Evolutionary conservation across 2,888 invertebrate species (phyloP).

Genomic region (Dromius quadrimaculatus): DNA sequence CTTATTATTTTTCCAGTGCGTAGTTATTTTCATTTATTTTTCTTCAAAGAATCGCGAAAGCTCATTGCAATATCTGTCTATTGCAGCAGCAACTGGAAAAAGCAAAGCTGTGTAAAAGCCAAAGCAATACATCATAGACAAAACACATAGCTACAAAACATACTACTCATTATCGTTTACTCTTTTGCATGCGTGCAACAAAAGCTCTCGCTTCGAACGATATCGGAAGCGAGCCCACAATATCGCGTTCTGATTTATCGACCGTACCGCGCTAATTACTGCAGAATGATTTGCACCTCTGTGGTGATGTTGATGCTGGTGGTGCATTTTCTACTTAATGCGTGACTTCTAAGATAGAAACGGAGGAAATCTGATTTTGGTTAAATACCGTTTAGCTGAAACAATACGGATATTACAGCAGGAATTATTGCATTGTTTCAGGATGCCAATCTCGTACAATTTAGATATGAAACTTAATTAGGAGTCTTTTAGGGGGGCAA

Average conservation of each 20-base stretch:
- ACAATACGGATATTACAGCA: slow-evolving; percentile 16
- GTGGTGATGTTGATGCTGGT: slow-evolving; percentile 24
- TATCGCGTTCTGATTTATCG: slow-evolving; percentile 48
- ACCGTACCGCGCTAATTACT: slow-evolving; percentile 34
- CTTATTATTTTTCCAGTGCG: no score
- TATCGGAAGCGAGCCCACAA: slow-evolving; percentile 36
- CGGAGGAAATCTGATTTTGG: slow-evolving; percentile 19
- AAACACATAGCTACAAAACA: background rate
- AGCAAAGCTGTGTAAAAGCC: no score
- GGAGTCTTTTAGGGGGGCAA: no score
- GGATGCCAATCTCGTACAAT: slow-evolving; percentile 9
- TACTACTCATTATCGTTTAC: slow-evolving; percentile 15
- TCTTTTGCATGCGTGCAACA: slow-evolving; percentile 26
- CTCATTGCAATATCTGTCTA: no score
- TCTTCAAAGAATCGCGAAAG: no score
- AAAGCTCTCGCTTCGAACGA: slow-evolving; percentile 33
- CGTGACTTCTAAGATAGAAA: slow-evolving; percentile 21
- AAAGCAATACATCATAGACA: slow-evolving; percentile 3
- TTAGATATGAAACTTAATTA: no score
- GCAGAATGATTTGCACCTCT: slow-evolving; percentile 46
- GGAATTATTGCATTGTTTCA: slow-evolving; percentile 9
- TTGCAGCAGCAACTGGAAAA: no score
- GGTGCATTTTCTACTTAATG: slow-evolving; percentile 18
- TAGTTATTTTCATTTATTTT: no score
- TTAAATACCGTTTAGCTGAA: slow-evolving; percentile 24